Evolutionary conservation across 2,113 vertebrate species (phyloP).

Genomic region (Cyanocitta stelleri): DNA sequence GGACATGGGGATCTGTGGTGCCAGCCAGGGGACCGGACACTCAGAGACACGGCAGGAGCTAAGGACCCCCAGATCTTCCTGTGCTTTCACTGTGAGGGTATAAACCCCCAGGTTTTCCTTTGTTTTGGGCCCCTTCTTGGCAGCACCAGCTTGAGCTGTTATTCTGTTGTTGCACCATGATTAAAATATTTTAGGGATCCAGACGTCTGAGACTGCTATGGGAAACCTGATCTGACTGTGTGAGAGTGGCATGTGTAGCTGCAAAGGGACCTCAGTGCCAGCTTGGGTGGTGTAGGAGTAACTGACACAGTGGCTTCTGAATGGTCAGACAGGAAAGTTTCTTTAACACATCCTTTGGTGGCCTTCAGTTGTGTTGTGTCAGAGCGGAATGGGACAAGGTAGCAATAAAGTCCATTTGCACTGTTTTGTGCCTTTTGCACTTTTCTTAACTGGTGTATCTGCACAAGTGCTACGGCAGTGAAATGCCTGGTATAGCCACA

Average conservation of each 20-base stretch:
- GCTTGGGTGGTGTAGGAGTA: background rate
- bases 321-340: background rate
- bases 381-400: background rate
- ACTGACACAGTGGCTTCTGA: background rate
- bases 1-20: background rate
- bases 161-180: background rate
- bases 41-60: background rate
- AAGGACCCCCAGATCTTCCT: background rate
- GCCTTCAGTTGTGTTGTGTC: background rate
- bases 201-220: background rate
- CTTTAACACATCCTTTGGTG: background rate
- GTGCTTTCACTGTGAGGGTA: background rate
- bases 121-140: background rate
- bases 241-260: background rate
- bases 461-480: too few species aligned
- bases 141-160: accelerated
- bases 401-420: background rate
- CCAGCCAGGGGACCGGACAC: background rate
- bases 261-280: background rate
- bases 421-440: background rate
- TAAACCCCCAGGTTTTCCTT: background rate
- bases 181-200: background rate
- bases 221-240: background rate
- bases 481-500: background rate
- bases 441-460: background rate